Conservation (phyloP, 2,888 invertebrate genomes). For the Drosophila pseudotalamancana region DNA sequence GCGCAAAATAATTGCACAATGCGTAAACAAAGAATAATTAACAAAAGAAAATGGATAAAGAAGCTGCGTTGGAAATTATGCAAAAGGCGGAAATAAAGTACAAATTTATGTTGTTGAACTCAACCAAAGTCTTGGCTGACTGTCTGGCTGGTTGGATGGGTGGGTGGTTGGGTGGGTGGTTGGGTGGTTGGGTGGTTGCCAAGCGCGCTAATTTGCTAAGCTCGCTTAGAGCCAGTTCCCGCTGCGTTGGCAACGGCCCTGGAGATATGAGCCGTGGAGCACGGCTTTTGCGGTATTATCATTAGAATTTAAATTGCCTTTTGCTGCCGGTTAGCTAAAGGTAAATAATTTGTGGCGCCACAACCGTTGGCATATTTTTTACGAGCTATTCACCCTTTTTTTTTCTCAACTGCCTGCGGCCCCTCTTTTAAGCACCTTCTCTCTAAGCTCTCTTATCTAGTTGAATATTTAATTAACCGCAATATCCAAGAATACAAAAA, state of each 20-base stretch:
- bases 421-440: constrained; percentile 60
- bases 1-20: constrained; percentile 46
- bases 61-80: constrained; percentile 59
- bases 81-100: constrained; percentile 74
- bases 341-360: constrained; percentile 72
- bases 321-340: constrained; percentile 53
- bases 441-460: constrained; percentile 67
- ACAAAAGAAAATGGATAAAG: constrained; percentile 46
- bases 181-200: constrained; percentile 39
- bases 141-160: background rate
- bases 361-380: constrained; percentile 71
- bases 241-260: constrained; percentile 27
- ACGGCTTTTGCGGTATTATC: constrained; percentile 71
- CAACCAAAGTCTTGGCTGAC: constrained; percentile 21
- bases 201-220: constrained; percentile 72
- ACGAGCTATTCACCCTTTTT: constrained; percentile 65
- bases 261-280: constrained; percentile 27
- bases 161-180: constrained; percentile 2
- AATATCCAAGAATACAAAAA: constrained; percentile 32
- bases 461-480: constrained; percentile 76
- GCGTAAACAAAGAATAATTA: constrained; percentile 72
- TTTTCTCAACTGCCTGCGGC: constrained; percentile 29
- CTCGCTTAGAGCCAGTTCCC: constrained; percentile 55
- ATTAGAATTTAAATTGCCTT: constrained; percentile 78
- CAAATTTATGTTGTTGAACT: constrained; percentile 62